phyloP scores from a whole-genome alignment of 2,113 vertebrate genomes.

The Bubo scandiacus region DNA sequence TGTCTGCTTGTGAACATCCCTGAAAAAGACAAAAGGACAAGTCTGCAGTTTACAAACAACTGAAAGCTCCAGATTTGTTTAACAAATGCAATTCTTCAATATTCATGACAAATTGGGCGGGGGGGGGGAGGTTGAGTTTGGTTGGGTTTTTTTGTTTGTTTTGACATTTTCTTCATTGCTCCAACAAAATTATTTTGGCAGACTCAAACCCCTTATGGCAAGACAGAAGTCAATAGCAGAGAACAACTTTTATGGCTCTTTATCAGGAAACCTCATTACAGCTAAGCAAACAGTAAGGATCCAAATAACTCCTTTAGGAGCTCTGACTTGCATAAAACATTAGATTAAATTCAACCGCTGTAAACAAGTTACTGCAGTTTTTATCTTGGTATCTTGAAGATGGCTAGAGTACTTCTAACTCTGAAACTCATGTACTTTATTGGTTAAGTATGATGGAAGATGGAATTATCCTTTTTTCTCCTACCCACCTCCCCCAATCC shows the following conservation, averaged over 20 bases:
- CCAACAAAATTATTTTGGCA: background rate
- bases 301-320: background rate
- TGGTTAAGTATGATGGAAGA: background rate
- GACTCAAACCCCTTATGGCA: background rate
- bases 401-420: background rate
- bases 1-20: constrained; percentile 90
- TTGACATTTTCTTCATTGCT: background rate
- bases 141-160: background rate
- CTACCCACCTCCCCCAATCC: background rate
- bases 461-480: background rate
- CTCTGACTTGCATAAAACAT: background rate
- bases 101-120: background rate
- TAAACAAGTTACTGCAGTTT: background rate
- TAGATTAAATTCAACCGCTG: background rate
- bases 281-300: background rate
- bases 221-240: background rate
- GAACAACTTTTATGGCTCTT: background rate
- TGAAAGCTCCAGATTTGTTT: background rate
- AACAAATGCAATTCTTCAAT: background rate
- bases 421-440: background rate
- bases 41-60: background rate
- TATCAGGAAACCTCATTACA: background rate
- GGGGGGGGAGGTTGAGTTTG: background rate
- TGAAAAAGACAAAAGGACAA: constrained; percentile 51
- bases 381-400: background rate